Evolutionary conservation across 2,113 vertebrate genomes (phyloP).

Genomic region (Condylura cristata): DNA sequence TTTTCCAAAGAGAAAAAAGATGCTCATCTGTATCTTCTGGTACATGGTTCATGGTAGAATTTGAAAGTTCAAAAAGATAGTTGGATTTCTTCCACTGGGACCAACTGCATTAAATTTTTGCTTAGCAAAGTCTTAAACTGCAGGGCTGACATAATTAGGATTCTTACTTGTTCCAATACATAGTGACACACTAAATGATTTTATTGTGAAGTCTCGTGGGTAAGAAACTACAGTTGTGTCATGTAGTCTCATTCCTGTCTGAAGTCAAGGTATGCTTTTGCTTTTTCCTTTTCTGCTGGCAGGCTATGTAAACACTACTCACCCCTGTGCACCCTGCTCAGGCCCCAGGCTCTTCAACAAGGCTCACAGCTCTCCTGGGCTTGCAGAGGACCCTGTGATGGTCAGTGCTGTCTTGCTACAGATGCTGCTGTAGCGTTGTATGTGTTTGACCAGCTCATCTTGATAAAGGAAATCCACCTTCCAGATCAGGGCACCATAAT

Average conservation of each 20-base stretch:
- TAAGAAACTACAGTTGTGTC: constrained; percentile 91
- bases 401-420: too few species aligned
- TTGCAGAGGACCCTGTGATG: constrained; percentile 60
- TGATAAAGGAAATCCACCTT: too few species aligned
- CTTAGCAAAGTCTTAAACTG: constrained; percentile 94
- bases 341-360: constrained; percentile 96
- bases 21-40: constrained; percentile 96
- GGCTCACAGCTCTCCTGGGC: constrained; percentile 98
- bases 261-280: constrained; percentile 96
- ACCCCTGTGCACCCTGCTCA: neutral
- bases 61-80: constrained; percentile 96
- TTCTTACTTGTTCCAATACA: constrained; percentile 96
- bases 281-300: constrained; percentile 93
- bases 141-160: constrained; percentile 97
- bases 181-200: constrained; percentile 90
- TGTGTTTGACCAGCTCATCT: too few species aligned
- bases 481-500: too few species aligned
- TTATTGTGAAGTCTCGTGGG: constrained; percentile 87
- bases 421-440: too few species aligned
- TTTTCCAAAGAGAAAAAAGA: constrained; percentile 94
- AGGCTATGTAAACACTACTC: constrained; percentile 87
- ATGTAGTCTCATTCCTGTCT: constrained; percentile 97
- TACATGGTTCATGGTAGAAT: constrained; percentile 92
- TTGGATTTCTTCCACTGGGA: constrained; percentile 95
- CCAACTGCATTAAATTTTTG: constrained; percentile 93